Percentiles rank a stretch among this genome's conserved stretches.
These are phyloP conservation scores for Lepisosteus osseus DNA, from an alignment of 2,113 vertebrate species.

Conservation along the genomic window DNA sequence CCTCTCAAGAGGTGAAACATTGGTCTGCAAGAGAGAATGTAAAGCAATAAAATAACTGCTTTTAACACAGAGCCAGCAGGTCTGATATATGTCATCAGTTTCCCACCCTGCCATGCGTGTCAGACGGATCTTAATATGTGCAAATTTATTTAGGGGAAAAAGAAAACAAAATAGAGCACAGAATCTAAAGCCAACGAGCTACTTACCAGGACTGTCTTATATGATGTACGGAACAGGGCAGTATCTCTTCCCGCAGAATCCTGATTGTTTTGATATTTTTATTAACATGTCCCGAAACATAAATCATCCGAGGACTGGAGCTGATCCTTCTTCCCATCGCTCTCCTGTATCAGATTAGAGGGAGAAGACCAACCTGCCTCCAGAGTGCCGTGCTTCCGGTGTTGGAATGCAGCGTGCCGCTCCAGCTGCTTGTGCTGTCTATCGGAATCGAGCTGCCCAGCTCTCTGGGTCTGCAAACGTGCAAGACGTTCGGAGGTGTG, in stretches of 20 bases:
- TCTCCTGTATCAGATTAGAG: conserved; percentile 62
- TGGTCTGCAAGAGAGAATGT: too few species aligned
- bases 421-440: too few species aligned
- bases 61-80: too few species aligned
- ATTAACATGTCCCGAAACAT: conserved; percentile 76
- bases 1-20: too few species aligned
- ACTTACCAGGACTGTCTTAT: conserved; percentile 54
- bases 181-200: conserved; percentile 23
- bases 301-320: conserved; percentile 59
- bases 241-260: conserved; percentile 68
- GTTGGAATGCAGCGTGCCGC: conserved; percentile 23
- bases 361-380: conserved; percentile 60
- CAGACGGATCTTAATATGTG: too few species aligned
- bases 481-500: too few species aligned
- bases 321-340: conserved; percentile 41
- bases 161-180: background rate
- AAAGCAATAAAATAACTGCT: too few species aligned
- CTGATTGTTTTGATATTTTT: conserved; percentile 76
- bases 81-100: too few species aligned
- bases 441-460: too few species aligned
- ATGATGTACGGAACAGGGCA: conserved; percentile 63
- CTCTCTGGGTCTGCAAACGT: too few species aligned
- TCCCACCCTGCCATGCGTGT: too few species aligned
- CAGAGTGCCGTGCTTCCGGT: conserved; percentile 41
- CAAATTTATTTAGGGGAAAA: conserved; percentile 4